Base-by-base conservation (phyloP, 30 jellyfish, hydroid and myxozoan genomes). In the Hydractinia symbiolongicarpus region DNA sequence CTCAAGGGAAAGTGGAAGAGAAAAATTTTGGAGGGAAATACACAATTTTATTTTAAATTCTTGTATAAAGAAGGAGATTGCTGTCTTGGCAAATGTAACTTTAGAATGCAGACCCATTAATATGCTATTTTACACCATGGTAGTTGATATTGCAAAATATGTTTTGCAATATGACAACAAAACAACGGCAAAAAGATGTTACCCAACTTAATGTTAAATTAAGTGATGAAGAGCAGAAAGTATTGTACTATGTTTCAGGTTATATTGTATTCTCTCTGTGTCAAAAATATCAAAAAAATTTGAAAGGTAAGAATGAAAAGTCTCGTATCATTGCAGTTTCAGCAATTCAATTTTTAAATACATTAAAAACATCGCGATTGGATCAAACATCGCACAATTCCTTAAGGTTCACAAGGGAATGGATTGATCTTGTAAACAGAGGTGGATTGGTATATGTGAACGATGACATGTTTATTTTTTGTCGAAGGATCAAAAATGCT, bases 211-310 rank as follows among this genome's bases (percentile, higher is more conserved):
- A 71, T 50, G 17, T 71, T 53, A 71, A 71, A 20, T 20, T 71
- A 60, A n/a, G 60, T 19, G 61, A 71, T 71, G 80, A 71, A 19
- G 80, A 71, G 54, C 80, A 71, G 54, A 7, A 71, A n/a, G 80
- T 71, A 71, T 30, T 71, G 56, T 30, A 30, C n/a, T 71, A 71
- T 50, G 80, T 71, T 71, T 30, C 60, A 19, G 80, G 80, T 49
- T 71, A n/a, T n/a, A 50, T 71, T 53, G 51, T 71, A 20, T 30
- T 50, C 51, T 71, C 50, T 20, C 15, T 71, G n/a, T 19, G 54
- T 30, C 56, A 53, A 50, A 71, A 71, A 50, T 71, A 8, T 53
- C 61, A 71, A 30, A 30, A 50, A 30, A 30, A 4, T 19, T 15
- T 71, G 7, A 20, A 30, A 71, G 4, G 13, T 60, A 71, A 71